Evolutionary conservation across 1,140 invertebrate genomes (phyloP).

Genomic region (Acyrthosiphon pisum): DNA sequence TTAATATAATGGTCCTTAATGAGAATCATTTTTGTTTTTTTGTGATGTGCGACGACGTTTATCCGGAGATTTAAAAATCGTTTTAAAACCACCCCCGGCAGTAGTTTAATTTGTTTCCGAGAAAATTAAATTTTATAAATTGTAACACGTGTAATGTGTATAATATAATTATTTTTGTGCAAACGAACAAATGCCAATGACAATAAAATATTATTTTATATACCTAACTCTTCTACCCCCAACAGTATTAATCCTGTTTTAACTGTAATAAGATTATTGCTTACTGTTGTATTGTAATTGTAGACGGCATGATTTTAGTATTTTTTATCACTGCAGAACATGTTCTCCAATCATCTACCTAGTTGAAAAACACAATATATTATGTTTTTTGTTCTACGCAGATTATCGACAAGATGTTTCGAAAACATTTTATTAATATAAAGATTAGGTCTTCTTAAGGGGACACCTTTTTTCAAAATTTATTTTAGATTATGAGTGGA

Average conservation of each 20-base stretch:
- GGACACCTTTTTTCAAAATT: too few species aligned
- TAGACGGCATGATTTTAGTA: not conserved
- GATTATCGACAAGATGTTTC: not conserved
- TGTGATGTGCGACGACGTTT: not conserved
- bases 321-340: not conserved
- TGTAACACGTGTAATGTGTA: not conserved
- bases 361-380: not conserved
- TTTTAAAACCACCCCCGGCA: not conserved
- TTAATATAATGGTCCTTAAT: not conserved
- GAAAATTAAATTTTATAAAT: not conserved
- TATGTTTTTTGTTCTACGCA: too few species aligned
- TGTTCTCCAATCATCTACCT: not conserved
- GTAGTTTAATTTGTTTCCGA: not conserved
- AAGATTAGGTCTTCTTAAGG: too few species aligned
- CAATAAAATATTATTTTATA: not conserved
- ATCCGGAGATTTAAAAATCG: not conserved
- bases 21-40: not conserved
- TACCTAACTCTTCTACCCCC: not conserved
- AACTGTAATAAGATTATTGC: not conserved
- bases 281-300: not conserved
- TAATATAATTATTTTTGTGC: not conserved
- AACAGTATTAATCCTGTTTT: not conserved
- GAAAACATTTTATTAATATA: not conserved
- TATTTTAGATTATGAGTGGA: too few species aligned
- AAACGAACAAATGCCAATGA: not conserved